Base-by-base conservation (phyloP, 2,888 invertebrate genomes). In the Flexamia atlantica region DNA sequence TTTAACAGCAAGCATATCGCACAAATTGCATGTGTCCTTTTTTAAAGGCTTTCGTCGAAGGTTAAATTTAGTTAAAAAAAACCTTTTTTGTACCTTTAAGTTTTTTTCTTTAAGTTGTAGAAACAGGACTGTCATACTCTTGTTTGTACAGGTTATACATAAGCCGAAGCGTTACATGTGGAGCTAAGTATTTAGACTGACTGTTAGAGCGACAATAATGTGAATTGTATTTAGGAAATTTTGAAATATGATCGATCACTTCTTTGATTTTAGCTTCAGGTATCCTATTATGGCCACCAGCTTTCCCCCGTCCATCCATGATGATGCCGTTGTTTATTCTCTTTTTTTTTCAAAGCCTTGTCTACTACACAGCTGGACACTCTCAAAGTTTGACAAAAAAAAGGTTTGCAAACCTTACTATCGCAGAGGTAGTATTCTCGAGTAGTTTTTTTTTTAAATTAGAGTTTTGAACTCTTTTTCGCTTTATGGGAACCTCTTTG, bases 101-200 rank as follows among this genome's bases (percentile, higher is more conserved):
- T 12, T 40, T 40, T 40, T 12, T 40, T 40, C 40, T 40, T 40
- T 12, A 53, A 30, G 74, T 14, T n/a, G 57, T 23, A 0, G 64
- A 50, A 20, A 72, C 83, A 7, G 40, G 32, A 25, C 30, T 72
- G 72, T 50, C 50, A 50, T 46, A 5, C 30, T 82, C 82, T 30
- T 70, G 36, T 1, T 20, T 28, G 17, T 82, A 68, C 4, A 82
- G 32, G 46, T 82, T 70, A 57, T 83, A 83, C 76, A 83, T 83
- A 25, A 17, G 4, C 0, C 40, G 74, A 42, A 83, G 14, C 1
- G 83, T 83, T 64, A 72, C 70, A 2, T 60, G 72, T 17, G 72
- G 70, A 72, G 5, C 0, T 1, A 82, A 25, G 50, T 72, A 82
- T 20, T 82, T 72, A 20, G 20, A 0, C 23, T 70, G 50, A 17